phyloP scores from a whole-genome alignment of 1,140 invertebrate genomes.

The Neodiprion lecontei region DNA sequence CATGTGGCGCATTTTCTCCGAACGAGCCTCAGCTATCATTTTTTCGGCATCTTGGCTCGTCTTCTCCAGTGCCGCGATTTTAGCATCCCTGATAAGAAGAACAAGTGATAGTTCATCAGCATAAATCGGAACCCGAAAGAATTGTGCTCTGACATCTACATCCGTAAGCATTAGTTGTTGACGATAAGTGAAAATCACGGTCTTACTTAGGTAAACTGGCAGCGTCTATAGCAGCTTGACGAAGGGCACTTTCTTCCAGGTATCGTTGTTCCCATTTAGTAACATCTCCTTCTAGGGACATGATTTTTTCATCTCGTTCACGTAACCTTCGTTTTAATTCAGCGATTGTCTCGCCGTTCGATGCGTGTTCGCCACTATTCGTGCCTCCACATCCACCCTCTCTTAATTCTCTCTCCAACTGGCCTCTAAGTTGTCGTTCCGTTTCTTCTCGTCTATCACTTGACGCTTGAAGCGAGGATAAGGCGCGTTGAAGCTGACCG shows the following conservation, averaged over 20 bases:
- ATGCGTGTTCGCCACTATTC: constrained; percentile 44
- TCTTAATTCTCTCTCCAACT: constrained; percentile 81
- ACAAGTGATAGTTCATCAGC: constrained; percentile 12
- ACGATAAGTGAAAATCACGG: constrained; percentile 9
- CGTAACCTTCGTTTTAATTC: constrained; percentile 73
- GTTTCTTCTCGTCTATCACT: constrained; percentile 86
- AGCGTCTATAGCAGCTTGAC: constrained; percentile 85
- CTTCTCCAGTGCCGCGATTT: constrained; percentile 85
- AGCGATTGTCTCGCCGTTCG: constrained; percentile 65
- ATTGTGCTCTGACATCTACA: neutral
- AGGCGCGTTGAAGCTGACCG: constrained; percentile 80
- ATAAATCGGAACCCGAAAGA: constrained; percentile 15
- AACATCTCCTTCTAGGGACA: constrained; percentile 82
- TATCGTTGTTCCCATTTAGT: constrained; percentile 89
- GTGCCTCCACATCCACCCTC: constrained; percentile 65
- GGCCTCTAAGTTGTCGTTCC: constrained; percentile 78
- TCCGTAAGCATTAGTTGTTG: constrained; percentile 7
- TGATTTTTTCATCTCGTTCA: constrained; percentile 82
- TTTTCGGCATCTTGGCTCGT: constrained; percentile 88
- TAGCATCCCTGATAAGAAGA: constrained; percentile 72
- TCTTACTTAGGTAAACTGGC: constrained; percentile 83
- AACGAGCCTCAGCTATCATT: constrained; percentile 83
- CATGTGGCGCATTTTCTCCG: constrained; percentile 86
- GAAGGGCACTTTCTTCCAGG: constrained; percentile 82
- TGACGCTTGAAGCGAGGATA: constrained; percentile 83